Conservation (phyloP, 1,140 invertebrate species). For the Holotrichia oblita region DNA sequence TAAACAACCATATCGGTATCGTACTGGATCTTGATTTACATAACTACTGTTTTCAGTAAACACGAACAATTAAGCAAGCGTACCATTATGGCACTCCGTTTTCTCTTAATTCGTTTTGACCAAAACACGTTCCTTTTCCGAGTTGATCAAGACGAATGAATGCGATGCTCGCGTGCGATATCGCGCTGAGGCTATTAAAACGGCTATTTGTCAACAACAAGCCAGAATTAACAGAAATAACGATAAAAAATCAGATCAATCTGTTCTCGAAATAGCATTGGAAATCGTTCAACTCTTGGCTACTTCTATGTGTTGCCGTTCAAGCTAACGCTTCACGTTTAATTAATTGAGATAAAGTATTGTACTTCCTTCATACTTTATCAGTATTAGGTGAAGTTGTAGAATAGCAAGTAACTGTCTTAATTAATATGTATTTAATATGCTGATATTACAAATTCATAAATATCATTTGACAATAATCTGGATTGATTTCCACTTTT, state of each 20-base stretch:
- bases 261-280: constrained; percentile 1
- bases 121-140: background rate
- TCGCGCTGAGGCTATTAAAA: background rate
- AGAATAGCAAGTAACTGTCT: too few relatives aligned
- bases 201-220: background rate
- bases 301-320: too few relatives aligned
- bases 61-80: constrained; percentile 4
- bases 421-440: too few relatives aligned
- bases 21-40: background rate
- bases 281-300: background rate
- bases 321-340: too few relatives aligned
- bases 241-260: constrained; percentile 3
- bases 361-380: too few relatives aligned
- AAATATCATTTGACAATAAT: too few relatives aligned
- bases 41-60: background rate
- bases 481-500: too few relatives aligned
- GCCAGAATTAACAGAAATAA: background rate
- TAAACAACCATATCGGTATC: background rate
- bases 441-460: too few relatives aligned
- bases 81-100: background rate
- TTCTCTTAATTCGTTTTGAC: constrained; percentile 14
- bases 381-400: too few relatives aligned
- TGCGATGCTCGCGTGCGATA: background rate
- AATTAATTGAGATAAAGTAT: too few relatives aligned
- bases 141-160: constrained; percentile 1